Base-by-base conservation (phyloP, 1,140 invertebrate genomes). In the Amphibalanus amphitrite region DNA sequence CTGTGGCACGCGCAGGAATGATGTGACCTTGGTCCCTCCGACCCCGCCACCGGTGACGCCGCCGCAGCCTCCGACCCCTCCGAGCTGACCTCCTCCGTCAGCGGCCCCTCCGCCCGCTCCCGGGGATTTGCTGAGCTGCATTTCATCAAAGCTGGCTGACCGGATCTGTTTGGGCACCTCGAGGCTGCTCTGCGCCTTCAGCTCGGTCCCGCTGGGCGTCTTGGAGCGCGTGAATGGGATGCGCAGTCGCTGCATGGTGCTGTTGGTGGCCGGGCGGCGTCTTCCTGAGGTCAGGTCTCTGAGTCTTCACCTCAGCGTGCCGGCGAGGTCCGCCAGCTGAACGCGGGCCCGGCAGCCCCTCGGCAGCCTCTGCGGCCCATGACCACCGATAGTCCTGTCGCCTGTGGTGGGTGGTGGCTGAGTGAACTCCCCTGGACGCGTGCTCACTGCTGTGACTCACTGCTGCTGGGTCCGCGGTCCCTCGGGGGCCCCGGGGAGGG, bases 121-220 rank as follows among this genome's bases (percentile, higher is more conserved):
- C n/a, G n/a, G n/a, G n/a, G n/a, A n/a, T n/a, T n/a, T n/a, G n/a
- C n/a, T n/a, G n/a, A 91, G 78, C 78, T 92, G 89, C 78, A 92
- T 91, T 81, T 92, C 90, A 82, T 92, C 90, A 81, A 91, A 92
- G 71, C 90, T 91, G 64, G 90, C 90, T 65, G 89, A 91, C 71
- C 88, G 85, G 75, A 91, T 87, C 83, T 91, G 90, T 78, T 91
- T 91, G 59, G 90, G 90, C 72, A 92, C 90, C 79, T 92, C 90
- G 72, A 92, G 85, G 79, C 90, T 92, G 82, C 88, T 90, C 79
- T 92, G 90, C 72, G 89, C 90, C 83, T 92, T 92, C 90, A 92
- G 91, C 80, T 92, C 90, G 75, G 89, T 88, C 70, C 89, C 89
- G 69, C 90, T 92, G 40, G 90, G 90, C 71, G 90, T 92, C 73